These are phyloP conservation scores for Atrina japonica DNA, from an alignment of 2,888 invertebrate species.

Conservation along the genomic window DNA sequence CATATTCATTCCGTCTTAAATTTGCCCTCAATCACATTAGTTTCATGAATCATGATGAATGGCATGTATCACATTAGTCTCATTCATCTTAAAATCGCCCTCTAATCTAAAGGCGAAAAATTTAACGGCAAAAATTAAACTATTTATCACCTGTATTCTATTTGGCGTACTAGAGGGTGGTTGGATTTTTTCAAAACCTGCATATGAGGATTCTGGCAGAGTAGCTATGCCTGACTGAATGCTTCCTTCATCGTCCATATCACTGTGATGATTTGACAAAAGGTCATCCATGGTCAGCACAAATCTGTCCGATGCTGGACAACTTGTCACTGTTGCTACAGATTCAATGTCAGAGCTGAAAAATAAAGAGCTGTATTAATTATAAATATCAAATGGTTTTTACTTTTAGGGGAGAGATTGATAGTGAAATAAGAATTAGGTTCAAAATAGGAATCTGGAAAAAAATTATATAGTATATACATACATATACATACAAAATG, in stretches of 20 bases:
- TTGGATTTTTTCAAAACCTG: constrained; percentile 65
- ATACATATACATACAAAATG: too few species aligned
- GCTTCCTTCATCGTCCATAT: constrained; percentile 60
- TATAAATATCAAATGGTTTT: too few species aligned
- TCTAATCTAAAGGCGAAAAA: too few species aligned
- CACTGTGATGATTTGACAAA: constrained; percentile 20
- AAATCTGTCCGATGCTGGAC: constrained; percentile 25
- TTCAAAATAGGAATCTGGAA: too few species aligned
- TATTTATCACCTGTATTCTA: constrained; percentile 54
- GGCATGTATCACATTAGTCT: too few species aligned
- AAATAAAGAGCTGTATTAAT: constrained; percentile 8
- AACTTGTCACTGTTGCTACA: constrained; percentile 54
- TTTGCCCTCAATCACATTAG: too few species aligned
- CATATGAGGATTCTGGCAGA: constrained; percentile 69
- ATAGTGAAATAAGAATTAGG: too few species aligned
- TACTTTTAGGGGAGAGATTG: too few species aligned
- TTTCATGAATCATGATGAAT: too few species aligned
- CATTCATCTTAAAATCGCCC: too few species aligned
- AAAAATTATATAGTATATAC: too few species aligned
- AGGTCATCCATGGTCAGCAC: constrained; percentile 41
- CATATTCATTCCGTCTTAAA: too few species aligned
- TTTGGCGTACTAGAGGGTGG: constrained; percentile 70
- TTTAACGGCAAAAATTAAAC: background rate
- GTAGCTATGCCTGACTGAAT: constrained; percentile 64
- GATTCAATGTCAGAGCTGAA: constrained; percentile 59